Evolutionary conservation across 2,113 vertebrate species (phyloP), one percentile per base, ranked within the genome.

Genomic region (Chlorodrepanis virens): DNA sequence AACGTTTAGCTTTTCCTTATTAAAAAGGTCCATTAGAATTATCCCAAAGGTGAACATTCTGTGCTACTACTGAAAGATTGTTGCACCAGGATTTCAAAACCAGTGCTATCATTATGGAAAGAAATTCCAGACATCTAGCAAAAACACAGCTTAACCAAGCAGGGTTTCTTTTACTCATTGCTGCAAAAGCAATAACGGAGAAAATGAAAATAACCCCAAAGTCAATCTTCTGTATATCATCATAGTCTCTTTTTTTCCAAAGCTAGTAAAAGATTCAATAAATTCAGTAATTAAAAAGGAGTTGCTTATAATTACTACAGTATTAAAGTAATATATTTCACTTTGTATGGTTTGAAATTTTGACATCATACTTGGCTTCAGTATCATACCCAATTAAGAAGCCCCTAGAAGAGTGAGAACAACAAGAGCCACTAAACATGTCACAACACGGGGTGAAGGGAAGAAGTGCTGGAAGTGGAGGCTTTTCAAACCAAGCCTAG

Each of bases 341-440:
- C 83, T 81, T 94, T 89, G 74, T 61, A n/a, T 31, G 33, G 56
- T 60, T 90, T 96, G 92, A 95, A 97, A 97, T 96, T 94, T 96
- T 97, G 96, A 97, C 95, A 96, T 96, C 92, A 93, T 94, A 79
- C 92, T 94, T 97, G 96, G 96, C 94, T 97, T 93, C 87, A 68
- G 67, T 78, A 93, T 96, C 88, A 77, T 85, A 90, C 75, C 92
- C 97, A 96, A 96, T 98, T 97, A 98, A 98, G 57, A 97, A 96
- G 68, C 76, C 89, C 83, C 72, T 90, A 63, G 91, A 97, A 96
- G 81, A 79, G 69, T 25, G 78, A 93, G 92, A 96, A 77, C 3
- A 29, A 95, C 83, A 92, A 95, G 97, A 96, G 87, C 97, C 89
- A 92, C 96, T 97, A 94, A 94, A 95, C 1, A 1, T 94, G 96